A percentile compares a stretch with the other conserved stretches of the same genome.
phyloP scores from a whole-genome alignment of 2,797 vertebrate species.

The Sebastiscus tertius region DNA sequence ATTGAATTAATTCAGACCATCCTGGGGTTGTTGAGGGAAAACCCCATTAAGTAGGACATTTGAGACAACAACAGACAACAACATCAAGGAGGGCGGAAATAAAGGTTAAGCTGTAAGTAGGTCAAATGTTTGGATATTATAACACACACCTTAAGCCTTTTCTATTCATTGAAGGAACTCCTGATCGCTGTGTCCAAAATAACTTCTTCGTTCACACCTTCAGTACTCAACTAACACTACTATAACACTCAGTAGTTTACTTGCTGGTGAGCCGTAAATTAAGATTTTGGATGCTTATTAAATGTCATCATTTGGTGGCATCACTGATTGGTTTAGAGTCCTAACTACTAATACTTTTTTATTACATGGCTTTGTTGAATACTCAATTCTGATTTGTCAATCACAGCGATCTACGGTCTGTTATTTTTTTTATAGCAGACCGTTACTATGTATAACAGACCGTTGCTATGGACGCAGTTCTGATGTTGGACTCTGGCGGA shows the following conservation, averaged over 20 bases:
- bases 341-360: background rate
- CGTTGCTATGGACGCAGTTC: too few species aligned
- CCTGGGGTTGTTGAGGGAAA: background rate
- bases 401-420: too few species aligned
- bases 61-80: conserved; percentile 9
- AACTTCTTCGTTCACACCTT: background rate
- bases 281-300: background rate
- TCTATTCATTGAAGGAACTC: background rate
- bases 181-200: background rate
- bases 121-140: conserved; percentile 26
- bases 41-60: conserved; percentile 14
- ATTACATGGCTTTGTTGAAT: too few species aligned
- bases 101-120: conserved; percentile 22
- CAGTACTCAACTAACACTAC: background rate
- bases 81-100: conserved; percentile 9
- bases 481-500: too few species aligned
- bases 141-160: background rate
- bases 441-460: too few species aligned
- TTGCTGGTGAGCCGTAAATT: background rate
- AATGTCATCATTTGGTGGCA: background rate
- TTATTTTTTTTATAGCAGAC: too few species aligned
- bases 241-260: background rate
- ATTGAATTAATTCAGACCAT: conserved; percentile 8
- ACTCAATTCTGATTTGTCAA: too few species aligned
- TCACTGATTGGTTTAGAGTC: background rate